phyloP scores from a whole-genome alignment of 1,140 invertebrate genomes.

The Samia ricini region DNA sequence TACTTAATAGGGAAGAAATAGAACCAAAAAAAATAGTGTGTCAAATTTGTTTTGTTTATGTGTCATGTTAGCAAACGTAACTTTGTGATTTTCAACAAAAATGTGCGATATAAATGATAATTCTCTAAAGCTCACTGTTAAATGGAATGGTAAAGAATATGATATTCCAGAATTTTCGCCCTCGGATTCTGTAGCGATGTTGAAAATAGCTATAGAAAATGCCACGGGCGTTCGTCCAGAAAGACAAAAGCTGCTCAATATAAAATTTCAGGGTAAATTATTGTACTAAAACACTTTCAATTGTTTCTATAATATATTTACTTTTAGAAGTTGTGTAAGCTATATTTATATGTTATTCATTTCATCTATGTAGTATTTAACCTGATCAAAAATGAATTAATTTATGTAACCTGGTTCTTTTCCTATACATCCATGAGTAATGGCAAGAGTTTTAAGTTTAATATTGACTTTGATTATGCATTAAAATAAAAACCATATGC shows the following conservation, averaged over 20 bases:
- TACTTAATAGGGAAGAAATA: too few relatives aligned
- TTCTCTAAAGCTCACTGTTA: slow-evolving; percentile 82
- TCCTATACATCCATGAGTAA: not conserved
- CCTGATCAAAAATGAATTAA: not conserved
- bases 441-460: too few relatives aligned
- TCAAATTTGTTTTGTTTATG: slow-evolving; percentile 56
- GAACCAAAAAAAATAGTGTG: not conserved
- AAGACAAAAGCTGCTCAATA: slow-evolving; percentile 94
- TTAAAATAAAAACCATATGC: too few relatives aligned
- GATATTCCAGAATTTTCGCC: slow-evolving; percentile 83
- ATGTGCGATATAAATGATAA: slow-evolving; percentile 72
- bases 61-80: slow-evolving; percentile 27
- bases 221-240: slow-evolving; percentile 91
- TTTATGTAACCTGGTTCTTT: not conserved
- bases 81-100: slow-evolving; percentile 43
- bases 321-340: not conserved
- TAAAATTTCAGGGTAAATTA: slow-evolving; percentile 89
- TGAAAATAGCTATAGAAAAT: slow-evolving; percentile 89
- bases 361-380: too few relatives aligned
- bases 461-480: too few relatives aligned
- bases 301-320: not conserved
- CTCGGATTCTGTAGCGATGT: slow-evolving; percentile 85
- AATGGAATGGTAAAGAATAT: slow-evolving; percentile 95
- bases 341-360: too few relatives aligned
- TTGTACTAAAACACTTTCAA: slow-evolving; percentile 1